Conservation (phyloP, 2,113 vertebrate genomes). For the Pseudopodoces humilis region DNA sequence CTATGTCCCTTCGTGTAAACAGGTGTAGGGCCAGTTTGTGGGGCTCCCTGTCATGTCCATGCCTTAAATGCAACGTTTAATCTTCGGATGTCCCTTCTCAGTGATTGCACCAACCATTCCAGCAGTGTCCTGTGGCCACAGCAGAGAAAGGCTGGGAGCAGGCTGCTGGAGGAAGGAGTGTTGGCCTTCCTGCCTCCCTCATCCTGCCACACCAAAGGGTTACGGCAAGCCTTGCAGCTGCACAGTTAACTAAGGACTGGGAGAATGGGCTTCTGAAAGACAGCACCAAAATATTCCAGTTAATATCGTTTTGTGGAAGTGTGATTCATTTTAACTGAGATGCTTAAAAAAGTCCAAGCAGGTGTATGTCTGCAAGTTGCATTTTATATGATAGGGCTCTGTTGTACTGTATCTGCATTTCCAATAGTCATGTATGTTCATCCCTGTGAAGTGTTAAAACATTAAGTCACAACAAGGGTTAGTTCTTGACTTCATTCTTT, state of each 20-base stretch:
- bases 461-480: slow-evolving; percentile 27
- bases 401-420: slow-evolving; percentile 56
- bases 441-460: slow-evolving; percentile 66
- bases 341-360: neutral
- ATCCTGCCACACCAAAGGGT: neutral
- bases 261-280: neutral
- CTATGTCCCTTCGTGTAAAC: neutral
- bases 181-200: neutral
- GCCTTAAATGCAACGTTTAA: neutral
- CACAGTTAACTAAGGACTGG: neutral
- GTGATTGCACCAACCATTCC: neutral
- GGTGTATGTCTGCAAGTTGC: slow-evolving; percentile 20
- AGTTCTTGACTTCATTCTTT: slow-evolving; percentile 31
- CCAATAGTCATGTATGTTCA: slow-evolving; percentile 37
- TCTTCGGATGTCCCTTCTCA: neutral
- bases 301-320: neutral
- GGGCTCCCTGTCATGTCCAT: neutral
- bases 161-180: neutral
- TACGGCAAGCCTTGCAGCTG: neutral
- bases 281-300: neutral
- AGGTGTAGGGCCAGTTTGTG: neutral
- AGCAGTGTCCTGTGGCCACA: rapidly evolving
- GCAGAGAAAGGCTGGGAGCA: rapidly evolving
- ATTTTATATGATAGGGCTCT: slow-evolving; percentile 50
- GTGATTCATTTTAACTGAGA: neutral